Conservation (phyloP, 2,113 vertebrate genomes). For the Phyllostomus discolor region DNA sequence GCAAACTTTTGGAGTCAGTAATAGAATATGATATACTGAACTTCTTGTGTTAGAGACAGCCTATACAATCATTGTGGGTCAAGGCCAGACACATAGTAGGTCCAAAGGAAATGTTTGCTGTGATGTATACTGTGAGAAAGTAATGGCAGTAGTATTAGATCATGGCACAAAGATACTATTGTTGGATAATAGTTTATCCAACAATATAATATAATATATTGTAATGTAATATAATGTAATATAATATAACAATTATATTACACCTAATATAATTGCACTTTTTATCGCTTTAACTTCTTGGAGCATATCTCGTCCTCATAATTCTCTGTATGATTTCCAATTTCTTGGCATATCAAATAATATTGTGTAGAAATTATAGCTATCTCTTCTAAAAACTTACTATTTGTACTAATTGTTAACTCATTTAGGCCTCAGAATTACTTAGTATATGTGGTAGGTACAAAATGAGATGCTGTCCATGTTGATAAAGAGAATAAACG, state of each 20-base stretch:
- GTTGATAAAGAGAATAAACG: background rate
- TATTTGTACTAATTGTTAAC: background rate
- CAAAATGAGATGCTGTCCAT: background rate
- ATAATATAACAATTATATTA: no score
- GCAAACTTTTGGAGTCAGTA: background rate
- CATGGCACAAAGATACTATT: background rate
- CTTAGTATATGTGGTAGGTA: background rate
- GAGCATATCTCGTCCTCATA: background rate
- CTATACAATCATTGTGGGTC: background rate
- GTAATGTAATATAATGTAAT: no score
- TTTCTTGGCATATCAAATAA: background rate
- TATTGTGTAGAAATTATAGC: background rate
- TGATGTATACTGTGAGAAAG: background rate
- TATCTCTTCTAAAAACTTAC: background rate
- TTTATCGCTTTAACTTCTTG: background rate
- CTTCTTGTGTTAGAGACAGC: background rate
- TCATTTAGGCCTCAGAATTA: background rate
- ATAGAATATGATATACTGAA: background rate
- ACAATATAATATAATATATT: no score
- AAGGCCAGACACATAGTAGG: background rate
- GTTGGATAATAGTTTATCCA: background rate
- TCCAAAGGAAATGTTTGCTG: background rate
- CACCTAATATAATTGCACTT: background rate
- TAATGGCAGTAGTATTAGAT: background rate
- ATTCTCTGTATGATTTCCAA: background rate